A percentile compares a stretch with the other conserved stretches of the same genome.
These are phyloP conservation scores for Platycnemis pennipes DNA, from an alignment of 2,888 invertebrate genomes.

Conservation along the genomic window DNA sequence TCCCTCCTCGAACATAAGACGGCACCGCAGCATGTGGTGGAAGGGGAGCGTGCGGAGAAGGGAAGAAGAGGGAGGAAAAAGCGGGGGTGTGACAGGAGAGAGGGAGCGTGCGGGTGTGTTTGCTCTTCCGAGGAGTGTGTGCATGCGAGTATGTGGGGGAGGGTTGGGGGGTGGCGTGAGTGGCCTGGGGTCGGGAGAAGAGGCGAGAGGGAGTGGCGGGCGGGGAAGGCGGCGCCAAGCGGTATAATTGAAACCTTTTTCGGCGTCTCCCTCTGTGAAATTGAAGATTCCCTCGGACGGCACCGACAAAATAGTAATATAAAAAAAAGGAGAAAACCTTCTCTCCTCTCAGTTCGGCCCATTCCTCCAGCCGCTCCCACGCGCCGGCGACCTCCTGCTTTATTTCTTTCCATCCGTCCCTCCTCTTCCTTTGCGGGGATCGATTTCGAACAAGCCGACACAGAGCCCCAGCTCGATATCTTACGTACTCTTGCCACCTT, in stretches of 20 bases:
- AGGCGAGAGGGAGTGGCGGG: background rate
- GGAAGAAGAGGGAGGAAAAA: background rate
- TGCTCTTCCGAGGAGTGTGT: conserved; percentile 17
- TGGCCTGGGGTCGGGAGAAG: background rate
- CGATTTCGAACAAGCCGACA: background rate
- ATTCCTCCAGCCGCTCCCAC: background rate
- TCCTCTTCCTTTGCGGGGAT: background rate
- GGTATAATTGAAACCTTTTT: conserved; percentile 59
- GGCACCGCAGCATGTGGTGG: conserved; percentile 32
- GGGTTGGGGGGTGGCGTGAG: background rate
- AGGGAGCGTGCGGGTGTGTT: background rate
- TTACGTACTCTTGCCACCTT: background rate
- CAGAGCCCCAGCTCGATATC: background rate
- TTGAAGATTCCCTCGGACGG: conserved; percentile 38
- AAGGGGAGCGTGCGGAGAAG: background rate
- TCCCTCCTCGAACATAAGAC: background rate
- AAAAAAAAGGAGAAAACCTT: background rate
- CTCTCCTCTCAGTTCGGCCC: background rate
- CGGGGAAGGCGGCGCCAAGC: conserved; percentile 49
- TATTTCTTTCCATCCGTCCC: background rate
- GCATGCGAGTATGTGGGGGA: background rate
- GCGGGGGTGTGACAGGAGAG: background rate
- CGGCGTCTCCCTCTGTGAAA: conserved; percentile 52
- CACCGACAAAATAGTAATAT: conserved; percentile 31
- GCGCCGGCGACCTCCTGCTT: background rate